Percentiles rank a stretch among this genome's conserved stretches.
Conservation (phyloP, 2,797 vertebrate species). For the Poeciliopsis paucimaculata region DNA sequence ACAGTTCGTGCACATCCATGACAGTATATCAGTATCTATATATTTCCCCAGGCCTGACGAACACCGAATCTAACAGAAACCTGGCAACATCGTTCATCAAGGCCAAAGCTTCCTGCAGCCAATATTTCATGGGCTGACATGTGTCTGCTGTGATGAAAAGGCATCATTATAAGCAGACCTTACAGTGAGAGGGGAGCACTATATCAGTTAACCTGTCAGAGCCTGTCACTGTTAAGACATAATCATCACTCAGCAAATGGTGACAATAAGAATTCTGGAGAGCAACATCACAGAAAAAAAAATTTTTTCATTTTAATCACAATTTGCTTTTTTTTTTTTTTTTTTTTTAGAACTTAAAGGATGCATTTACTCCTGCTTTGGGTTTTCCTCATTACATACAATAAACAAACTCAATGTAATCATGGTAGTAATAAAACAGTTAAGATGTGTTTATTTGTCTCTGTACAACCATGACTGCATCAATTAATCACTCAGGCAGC, state of each 20-base stretch:
- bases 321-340: background rate
- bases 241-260: conserved; percentile 48
- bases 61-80: conserved; percentile 33
- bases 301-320: conserved; percentile 15
- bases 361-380: background rate
- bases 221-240: conserved; percentile 31
- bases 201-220: conserved; percentile 47
- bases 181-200: conserved; percentile 32
- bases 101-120: conserved; percentile 38
- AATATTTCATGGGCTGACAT: conserved; percentile 55
- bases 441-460: conserved; percentile 19
- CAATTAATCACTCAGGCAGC: conserved; percentile 35
- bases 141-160: conserved; percentile 62
- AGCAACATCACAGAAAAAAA: conserved; percentile 17
- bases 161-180: conserved; percentile 52
- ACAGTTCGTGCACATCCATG: conserved; percentile 24
- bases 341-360: background rate
- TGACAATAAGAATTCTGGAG: conserved; percentile 28
- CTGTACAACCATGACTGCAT: conserved; percentile 14
- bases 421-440: conserved; percentile 5
- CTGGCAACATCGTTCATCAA: conserved; percentile 39
- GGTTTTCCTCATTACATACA: background rate
- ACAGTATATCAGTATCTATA: conserved; percentile 28
- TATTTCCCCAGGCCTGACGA: conserved; percentile 34
- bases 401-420: conserved; percentile 1